Conservation (phyloP, 2,113 vertebrate species). For the Caloenas nicobarica region DNA sequence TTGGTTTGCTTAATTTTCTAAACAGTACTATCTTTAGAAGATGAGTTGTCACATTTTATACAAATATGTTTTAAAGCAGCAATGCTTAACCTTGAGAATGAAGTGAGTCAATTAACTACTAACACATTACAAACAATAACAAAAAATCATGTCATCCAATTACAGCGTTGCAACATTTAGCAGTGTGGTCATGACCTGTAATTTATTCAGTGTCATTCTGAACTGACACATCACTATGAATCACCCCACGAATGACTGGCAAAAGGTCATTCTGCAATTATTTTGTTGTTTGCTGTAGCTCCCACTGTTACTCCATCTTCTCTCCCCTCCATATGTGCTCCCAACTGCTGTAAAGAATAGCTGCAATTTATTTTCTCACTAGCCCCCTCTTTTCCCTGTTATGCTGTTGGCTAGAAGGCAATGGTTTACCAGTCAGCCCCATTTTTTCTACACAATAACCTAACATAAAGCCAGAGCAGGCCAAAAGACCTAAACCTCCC, state of each 20-base stretch:
- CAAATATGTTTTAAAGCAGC: neutral
- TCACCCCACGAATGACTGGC: neutral
- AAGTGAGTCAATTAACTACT: conserved; percentile 4
- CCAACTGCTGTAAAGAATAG: neutral
- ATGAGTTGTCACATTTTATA: neutral
- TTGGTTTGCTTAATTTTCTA: neutral
- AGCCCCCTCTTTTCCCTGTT: neutral
- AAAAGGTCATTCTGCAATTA: conserved; percentile 22
- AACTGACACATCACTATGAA: neutral
- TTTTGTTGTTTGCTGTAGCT: neutral
- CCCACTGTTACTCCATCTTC: neutral
- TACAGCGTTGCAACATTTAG: neutral
- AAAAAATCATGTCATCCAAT: neutral
- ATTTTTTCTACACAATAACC: neutral
- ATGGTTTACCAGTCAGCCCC: neutral
- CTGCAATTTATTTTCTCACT: neutral
- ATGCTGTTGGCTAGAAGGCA: neutral
- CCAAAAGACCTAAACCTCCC: neutral
- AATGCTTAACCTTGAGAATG: neutral
- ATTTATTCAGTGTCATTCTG: neutral
- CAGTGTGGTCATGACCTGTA: neutral
- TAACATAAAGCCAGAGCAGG: neutral
- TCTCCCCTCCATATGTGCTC: neutral
- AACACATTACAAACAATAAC: neutral
- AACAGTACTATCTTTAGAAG: neutral